Evolutionary conservation across 2,113 vertebrate genomes (phyloP).

Genomic region (Laticauda colubrina): DNA sequence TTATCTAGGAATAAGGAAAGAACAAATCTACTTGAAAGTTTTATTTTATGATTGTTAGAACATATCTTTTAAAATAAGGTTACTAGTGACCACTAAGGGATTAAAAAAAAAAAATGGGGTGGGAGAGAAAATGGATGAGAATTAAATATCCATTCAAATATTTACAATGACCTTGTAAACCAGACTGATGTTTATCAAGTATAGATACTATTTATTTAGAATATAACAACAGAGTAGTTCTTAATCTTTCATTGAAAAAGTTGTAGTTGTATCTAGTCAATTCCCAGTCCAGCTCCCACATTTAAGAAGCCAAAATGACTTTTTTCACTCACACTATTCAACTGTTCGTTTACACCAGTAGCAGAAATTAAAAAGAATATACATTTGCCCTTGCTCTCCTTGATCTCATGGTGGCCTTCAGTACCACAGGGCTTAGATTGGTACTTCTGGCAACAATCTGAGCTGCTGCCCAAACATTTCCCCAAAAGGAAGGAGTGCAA

Average conservation of each 20-base stretch:
- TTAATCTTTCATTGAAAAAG: slow-evolving; percentile 17
- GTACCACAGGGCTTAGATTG: background rate
- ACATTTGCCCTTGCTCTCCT: background rate
- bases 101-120: background rate
- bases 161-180: background rate
- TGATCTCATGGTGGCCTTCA: background rate
- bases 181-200: slow-evolving; percentile 15
- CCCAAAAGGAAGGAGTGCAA: background rate
- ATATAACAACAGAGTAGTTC: background rate
- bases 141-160: background rate
- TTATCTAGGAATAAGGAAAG: slow-evolving; percentile 47
- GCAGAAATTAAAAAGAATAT: background rate
- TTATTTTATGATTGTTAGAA: slow-evolving; percentile 44
- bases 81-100: background rate
- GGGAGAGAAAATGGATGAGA: background rate
- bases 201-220: slow-evolving; percentile 17
- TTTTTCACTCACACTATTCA: background rate
- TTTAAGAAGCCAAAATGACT: background rate
- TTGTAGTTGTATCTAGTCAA: background rate
- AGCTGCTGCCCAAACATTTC: background rate
- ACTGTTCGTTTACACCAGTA: background rate
- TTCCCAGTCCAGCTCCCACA: background rate
- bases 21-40: slow-evolving; percentile 36
- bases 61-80: slow-evolving; percentile 1
- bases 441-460: background rate